Percentiles rank a stretch among this genome's conserved stretches.
Conservation (phyloP, 2,888 invertebrate genomes). For the Acleris sparsana region DNA sequence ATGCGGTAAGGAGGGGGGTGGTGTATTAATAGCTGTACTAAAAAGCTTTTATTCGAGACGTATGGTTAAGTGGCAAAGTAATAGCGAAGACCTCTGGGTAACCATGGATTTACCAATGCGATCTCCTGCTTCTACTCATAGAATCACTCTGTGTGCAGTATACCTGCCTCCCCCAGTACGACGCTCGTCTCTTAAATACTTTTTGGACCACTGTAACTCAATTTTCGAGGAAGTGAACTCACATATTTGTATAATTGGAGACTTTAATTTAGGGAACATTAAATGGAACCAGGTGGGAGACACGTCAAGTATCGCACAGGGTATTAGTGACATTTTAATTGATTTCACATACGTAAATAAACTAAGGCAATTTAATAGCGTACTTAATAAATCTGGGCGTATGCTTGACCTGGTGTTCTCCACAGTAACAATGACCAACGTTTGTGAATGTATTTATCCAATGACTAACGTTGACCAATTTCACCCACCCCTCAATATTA, state of each 20-base stretch:
- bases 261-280: constrained; percentile 21
- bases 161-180: constrained; percentile 25
- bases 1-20: not conserved
- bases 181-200: not conserved
- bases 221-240: constrained; percentile 6
- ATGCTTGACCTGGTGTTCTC: constrained; percentile 26
- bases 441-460: not conserved
- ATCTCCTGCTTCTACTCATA: not conserved
- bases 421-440: constrained; percentile 3
- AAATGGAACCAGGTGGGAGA: not conserved
- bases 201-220: constrained; percentile 8
- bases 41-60: not conserved
- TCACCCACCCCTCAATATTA: constrained; percentile 29
- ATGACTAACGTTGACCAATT: constrained; percentile 12
- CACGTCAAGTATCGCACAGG: not conserved
- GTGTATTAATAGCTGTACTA: not conserved
- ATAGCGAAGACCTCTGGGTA: constrained; percentile 12
- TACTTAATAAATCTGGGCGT: constrained; percentile 5
- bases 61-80: not conserved
- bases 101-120: not conserved
- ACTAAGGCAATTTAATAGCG: constrained; percentile 22
- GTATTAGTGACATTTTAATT: constrained; percentile 5
- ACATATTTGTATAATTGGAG: constrained; percentile 16
- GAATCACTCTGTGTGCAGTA: constrained; percentile 24
- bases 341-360: constrained; percentile 26